phyloP scores from a whole-genome alignment of 2,113 vertebrate species.

The Xyliphius kryptos region DNA sequence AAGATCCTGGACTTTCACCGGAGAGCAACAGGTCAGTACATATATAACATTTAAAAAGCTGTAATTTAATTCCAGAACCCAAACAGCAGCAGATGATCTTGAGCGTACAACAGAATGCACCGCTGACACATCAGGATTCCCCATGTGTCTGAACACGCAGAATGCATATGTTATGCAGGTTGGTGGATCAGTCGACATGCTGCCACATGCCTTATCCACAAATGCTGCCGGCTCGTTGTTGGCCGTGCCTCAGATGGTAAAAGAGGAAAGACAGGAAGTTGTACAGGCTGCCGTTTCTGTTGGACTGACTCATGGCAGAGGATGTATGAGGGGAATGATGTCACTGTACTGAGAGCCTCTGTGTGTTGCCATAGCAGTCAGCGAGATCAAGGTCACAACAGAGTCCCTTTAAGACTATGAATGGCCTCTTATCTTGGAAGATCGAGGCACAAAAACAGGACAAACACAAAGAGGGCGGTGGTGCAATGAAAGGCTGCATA shows the following conservation, averaged over 20 bases:
- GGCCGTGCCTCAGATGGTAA: background rate
- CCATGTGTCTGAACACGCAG: background rate
- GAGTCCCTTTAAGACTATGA: slow-evolving; percentile 14
- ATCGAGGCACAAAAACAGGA: background rate
- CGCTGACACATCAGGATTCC: background rate
- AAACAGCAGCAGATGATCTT: background rate
- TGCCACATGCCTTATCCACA: background rate
- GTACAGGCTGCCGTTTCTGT: slow-evolving; percentile 8
- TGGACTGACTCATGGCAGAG: slow-evolving; percentile 20
- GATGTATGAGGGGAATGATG: slow-evolving; percentile 20
- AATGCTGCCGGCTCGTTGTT: background rate
- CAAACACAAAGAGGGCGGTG: slow-evolving; percentile 1
- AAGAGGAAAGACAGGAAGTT: slow-evolving; percentile 15
- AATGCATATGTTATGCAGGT: background rate
- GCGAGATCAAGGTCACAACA: slow-evolving; percentile 23
- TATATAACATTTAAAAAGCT: no score
- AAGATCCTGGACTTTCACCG: no score
- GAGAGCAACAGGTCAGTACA: no score
- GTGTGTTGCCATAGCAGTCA: slow-evolving; percentile 11
- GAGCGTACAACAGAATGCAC: slow-evolving; percentile 1
- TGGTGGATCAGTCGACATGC: background rate
- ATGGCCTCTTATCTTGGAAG: slow-evolving; percentile 20
- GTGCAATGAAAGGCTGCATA: background rate
- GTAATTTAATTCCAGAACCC: no score
- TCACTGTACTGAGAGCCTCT: slow-evolving; percentile 10